Conservation (phyloP, 2,797 vertebrate genomes). For the Poeciliopsis presidionis region DNA sequence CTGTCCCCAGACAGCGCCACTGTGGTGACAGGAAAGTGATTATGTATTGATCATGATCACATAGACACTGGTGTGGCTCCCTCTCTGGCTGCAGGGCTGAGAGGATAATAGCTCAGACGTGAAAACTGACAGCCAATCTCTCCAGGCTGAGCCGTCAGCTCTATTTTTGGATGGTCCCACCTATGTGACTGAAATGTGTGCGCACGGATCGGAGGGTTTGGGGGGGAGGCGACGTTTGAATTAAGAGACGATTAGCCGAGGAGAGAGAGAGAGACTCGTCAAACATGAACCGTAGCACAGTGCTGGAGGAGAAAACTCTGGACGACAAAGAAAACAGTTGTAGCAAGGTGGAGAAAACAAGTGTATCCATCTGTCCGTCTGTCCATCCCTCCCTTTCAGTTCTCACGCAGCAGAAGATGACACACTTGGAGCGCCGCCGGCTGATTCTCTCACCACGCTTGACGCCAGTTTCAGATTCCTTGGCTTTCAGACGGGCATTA, state of each 20-base stretch:
- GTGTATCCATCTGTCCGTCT: constrained; percentile 59
- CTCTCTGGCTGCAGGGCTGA: constrained; percentile 58
- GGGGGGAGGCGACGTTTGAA: constrained; percentile 50
- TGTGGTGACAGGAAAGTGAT: constrained; percentile 75
- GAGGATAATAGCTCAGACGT: constrained; percentile 74
- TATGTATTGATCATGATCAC: constrained; percentile 79
- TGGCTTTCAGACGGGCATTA: constrained; percentile 66
- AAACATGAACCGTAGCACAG: constrained; percentile 45
- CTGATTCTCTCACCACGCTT: constrained; percentile 52
- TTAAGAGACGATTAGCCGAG: constrained; percentile 64
- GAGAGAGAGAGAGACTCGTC: constrained; percentile 39
- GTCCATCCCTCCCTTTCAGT: constrained; percentile 42
- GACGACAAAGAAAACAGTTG: constrained; percentile 64
- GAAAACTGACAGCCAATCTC: constrained; percentile 67
- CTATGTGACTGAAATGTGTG: constrained; percentile 67
- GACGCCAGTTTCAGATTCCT: constrained; percentile 59
- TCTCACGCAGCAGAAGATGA: constrained; percentile 65
- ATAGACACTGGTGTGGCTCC: constrained; percentile 66
- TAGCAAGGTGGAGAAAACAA: constrained; percentile 72
- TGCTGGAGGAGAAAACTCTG: constrained; percentile 57
- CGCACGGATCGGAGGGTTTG: constrained; percentile 11
- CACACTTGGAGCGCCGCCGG: constrained; percentile 66
- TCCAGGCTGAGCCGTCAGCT: constrained; percentile 56
- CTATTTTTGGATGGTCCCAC: constrained; percentile 67
- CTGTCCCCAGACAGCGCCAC: constrained; percentile 59